Evolutionary conservation across 2,888 invertebrate genomes (phyloP).

Genomic region (Drosophila siamana): DNA sequence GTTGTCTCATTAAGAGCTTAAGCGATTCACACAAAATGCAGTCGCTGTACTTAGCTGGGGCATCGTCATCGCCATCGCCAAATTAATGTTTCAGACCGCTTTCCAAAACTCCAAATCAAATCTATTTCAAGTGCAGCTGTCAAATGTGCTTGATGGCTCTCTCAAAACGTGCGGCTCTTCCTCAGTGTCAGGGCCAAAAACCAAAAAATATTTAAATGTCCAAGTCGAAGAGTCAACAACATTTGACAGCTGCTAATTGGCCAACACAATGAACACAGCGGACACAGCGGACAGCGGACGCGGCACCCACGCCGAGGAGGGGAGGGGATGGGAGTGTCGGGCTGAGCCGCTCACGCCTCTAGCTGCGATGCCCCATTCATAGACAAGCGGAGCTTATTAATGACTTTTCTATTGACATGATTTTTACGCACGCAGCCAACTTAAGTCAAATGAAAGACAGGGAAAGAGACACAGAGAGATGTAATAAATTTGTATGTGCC

Average conservation of each 20-base stretch:
- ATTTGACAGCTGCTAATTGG: constrained; percentile 80
- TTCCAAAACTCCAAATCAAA: constrained; percentile 40
- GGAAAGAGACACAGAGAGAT: constrained; percentile 1
- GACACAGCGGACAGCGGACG: constrained; percentile 28
- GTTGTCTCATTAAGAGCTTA: constrained; percentile 73
- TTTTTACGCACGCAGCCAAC: constrained; percentile 69
- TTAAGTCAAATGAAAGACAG: constrained; percentile 23
- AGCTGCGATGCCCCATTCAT: constrained; percentile 44
- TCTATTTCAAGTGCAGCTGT: constrained; percentile 68
- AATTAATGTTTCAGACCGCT: constrained; percentile 33
- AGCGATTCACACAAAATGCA: constrained; percentile 54
- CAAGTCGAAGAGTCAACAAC: constrained; percentile 68
- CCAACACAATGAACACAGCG: constrained; percentile 49
- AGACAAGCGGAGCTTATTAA: constrained; percentile 60
- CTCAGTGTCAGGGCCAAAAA: constrained; percentile 61
- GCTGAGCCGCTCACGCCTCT: constrained; percentile 48
- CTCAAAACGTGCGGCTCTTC: constrained; percentile 25
- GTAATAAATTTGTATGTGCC: constrained; percentile 18
- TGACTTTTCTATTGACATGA: constrained; percentile 75
- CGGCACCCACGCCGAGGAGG: constrained; percentile 49
- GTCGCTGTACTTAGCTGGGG: constrained; percentile 43
- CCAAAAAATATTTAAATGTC: constrained; percentile 3
- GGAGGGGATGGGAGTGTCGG: background rate
- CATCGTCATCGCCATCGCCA: constrained; percentile 29
- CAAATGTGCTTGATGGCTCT: constrained; percentile 46